phyloP scores from a whole-genome alignment of 2,888 invertebrate species.

The Mesochorus sp. region DNA sequence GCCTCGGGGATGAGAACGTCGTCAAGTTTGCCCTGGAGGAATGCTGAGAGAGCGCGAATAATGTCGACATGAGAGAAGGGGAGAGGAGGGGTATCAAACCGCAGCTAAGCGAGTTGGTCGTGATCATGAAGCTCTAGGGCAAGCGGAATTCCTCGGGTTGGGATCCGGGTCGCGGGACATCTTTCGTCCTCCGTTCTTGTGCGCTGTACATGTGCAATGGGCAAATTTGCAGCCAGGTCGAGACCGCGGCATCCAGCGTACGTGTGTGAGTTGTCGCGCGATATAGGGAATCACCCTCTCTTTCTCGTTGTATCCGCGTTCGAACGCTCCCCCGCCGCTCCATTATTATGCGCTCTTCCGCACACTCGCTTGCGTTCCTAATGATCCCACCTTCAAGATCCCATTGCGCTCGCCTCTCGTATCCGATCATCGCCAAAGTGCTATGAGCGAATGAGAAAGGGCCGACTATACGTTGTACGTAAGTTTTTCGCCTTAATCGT shows the following conservation, averaged over 20 bases:
- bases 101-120: constrained; percentile 65
- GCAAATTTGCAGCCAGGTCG: constrained; percentile 28
- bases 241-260: neutral
- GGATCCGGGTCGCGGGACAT: constrained; percentile 74
- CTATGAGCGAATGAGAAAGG: constrained; percentile 6
- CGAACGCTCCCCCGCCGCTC: neutral
- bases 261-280: constrained; percentile 7
- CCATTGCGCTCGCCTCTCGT: constrained; percentile 41
- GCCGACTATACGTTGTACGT: neutral
- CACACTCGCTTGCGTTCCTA: constrained; percentile 61
- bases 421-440: constrained; percentile 27
- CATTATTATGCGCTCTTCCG: constrained; percentile 38
- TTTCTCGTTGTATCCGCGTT: constrained; percentile 1
- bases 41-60: constrained; percentile 1
- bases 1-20: constrained; percentile 16
- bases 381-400: constrained; percentile 68
- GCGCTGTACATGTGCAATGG: constrained; percentile 16
- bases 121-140: constrained; percentile 63
- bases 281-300: constrained; percentile 5
- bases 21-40: constrained; percentile 28
- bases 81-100: constrained; percentile 2
- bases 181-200: constrained; percentile 47
- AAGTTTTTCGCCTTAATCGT: constrained; percentile 10
- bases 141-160: constrained; percentile 66
- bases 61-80: constrained; percentile 8